Conservation (phyloP, 2,797 vertebrate species). For the Tragelaphus oryx region DNA sequence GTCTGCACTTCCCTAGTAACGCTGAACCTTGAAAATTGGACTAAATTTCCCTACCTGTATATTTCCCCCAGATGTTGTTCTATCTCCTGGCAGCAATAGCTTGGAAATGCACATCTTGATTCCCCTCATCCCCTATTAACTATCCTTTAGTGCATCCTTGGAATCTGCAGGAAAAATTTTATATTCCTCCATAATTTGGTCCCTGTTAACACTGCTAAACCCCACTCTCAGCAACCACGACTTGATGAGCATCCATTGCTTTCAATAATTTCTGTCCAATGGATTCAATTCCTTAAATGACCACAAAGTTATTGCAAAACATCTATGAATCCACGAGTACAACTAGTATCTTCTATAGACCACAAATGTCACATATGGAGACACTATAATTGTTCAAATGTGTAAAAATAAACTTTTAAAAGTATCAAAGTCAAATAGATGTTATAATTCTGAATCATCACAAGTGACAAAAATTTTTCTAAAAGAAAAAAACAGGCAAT, state of each 20-base stretch:
- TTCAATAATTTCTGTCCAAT: not conserved
- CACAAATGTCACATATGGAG: not conserved
- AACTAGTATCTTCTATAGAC: not conserved
- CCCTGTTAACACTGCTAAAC: not conserved
- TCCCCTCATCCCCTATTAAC: not conserved
- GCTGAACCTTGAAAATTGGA: not conserved
- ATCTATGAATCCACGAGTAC: not conserved
- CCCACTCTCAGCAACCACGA: not conserved
- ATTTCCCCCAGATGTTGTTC: not conserved
- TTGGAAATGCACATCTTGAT: not conserved
- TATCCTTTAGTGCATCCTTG: not conserved
- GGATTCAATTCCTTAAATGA: not conserved
- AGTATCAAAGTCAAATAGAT: not conserved
- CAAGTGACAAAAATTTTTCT: not conserved
- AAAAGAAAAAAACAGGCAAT: not conserved
- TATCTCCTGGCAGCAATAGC: not conserved
- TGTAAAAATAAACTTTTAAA: not conserved
- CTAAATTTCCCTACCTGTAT: not conserved
- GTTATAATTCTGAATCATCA: not conserved
- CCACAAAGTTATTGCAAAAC: not conserved
- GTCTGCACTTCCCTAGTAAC: not conserved
- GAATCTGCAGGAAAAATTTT: not conserved
- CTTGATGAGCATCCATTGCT: not conserved
- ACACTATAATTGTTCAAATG: not conserved
- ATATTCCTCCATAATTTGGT: not conserved